Conservation (phyloP, 2,797 vertebrate genomes). For the Valencia hispanica region DNA sequence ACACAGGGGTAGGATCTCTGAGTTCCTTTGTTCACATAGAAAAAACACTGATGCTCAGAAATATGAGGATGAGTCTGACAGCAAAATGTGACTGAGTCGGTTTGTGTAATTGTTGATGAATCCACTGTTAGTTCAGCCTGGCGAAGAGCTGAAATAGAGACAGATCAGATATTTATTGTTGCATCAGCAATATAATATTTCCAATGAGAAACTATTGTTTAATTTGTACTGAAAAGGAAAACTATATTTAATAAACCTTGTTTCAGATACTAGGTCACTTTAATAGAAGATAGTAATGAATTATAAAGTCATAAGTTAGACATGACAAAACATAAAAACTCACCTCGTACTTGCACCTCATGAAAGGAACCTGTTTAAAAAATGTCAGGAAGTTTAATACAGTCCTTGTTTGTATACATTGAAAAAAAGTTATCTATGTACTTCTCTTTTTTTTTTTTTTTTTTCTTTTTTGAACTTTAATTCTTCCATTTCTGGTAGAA, state of each 20-base stretch:
- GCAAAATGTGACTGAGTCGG: conserved; percentile 34
- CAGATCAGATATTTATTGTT: neutral
- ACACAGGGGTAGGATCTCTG: rapidly evolving
- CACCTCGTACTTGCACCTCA: conserved; percentile 29
- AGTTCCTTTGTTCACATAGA: rapidly evolving
- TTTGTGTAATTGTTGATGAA: conserved; percentile 25
- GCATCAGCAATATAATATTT: neutral
- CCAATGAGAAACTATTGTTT: neutral
- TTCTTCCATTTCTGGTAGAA: too few species aligned
- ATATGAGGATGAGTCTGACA: conserved; percentile 30
- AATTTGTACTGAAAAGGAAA: neutral
- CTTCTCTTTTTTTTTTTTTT: too few species aligned
- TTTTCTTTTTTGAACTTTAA: too few species aligned
- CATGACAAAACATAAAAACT: neutral
- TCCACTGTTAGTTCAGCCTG: conserved; percentile 31
- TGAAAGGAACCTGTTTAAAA: conserved; percentile 24
- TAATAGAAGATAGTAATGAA: neutral
- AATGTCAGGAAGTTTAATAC: rapidly evolving
- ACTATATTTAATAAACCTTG: neutral
- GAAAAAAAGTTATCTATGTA: neutral
- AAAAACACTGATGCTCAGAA: conserved; percentile 27
- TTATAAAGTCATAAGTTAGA: neutral
- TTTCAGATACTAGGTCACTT: neutral
- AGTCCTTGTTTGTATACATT: neutral
- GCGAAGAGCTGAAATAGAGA: conserved; percentile 13